A percentile compares a stretch with the other conserved stretches of the same genome.
phyloP scores from a whole-genome alignment of 2,113 vertebrate species.

The Colius striatus region DNA sequence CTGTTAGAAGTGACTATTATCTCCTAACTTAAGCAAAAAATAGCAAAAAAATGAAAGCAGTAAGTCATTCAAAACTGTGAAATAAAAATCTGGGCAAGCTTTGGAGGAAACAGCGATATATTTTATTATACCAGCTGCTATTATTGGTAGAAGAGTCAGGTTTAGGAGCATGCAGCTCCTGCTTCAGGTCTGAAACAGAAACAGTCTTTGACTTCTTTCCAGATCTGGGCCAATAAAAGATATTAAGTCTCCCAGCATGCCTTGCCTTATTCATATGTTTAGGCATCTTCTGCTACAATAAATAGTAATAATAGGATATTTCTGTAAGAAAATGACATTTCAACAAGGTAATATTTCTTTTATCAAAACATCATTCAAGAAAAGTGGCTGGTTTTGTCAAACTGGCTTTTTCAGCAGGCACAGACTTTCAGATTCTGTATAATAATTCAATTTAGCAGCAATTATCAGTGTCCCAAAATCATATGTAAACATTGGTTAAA shows the following conservation, averaged over 20 bases:
- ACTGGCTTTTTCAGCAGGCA: neutral
- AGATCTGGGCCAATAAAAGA: slow-evolving; percentile 19
- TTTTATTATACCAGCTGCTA: neutral
- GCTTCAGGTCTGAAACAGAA: slow-evolving; percentile 13
- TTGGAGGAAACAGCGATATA: neutral
- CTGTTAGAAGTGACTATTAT: neutral
- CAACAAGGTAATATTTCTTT: neutral
- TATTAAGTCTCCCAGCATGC: neutral
- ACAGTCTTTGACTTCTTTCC: slow-evolving; percentile 1
- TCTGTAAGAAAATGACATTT: slow-evolving; percentile 9
- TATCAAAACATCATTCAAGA: neutral
- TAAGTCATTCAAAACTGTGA: neutral
- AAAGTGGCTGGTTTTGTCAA: neutral
- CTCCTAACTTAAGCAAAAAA: neutral
- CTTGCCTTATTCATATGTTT: neutral
- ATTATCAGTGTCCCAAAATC: neutral
- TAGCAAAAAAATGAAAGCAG: neutral
- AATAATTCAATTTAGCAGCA: neutral
- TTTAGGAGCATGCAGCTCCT: neutral
- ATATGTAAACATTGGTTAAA: neutral
- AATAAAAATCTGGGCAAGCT: neutral
- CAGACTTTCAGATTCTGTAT: neutral
- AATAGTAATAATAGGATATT: neutral
- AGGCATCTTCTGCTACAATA: neutral
- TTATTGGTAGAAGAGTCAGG: neutral